Evolutionary conservation across 2,797 vertebrate species (phyloP), one percentile per base, ranked within the genome.

Genomic region (Pipistrellus pipistrellus): DNA sequence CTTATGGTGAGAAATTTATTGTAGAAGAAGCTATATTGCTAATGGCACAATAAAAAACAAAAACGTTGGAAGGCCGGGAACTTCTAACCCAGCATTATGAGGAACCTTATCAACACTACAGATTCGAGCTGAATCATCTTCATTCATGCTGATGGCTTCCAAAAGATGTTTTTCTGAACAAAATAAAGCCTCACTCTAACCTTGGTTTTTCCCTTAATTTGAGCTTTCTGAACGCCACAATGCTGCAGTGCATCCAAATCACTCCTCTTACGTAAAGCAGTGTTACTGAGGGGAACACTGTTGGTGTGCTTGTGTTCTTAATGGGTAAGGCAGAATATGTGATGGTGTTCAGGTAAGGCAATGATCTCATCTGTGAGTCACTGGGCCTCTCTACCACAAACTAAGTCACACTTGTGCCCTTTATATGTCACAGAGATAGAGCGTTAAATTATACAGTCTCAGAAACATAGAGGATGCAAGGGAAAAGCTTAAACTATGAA

Each of bases 1-100:
- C 87, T 97, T 80, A 96, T 15, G 0, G 83, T 72, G 86, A 92
- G 78, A 85, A 94, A 88, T 96, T 93, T 97, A 96, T 95, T 38
- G 82, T 83, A 57, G 21, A 87, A 85, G 48, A 71, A 85, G n/a
- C 78, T 88, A 5, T 90, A 86, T 93, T 93, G 78, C 92, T 96
- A 93, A 89, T 68, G 64, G 78, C 78, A 90, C 75, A 90, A 92
- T 96, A 94, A 96, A 96, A 83, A 32, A 48, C 8, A 95, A 93
- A 89, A 68, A 38, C 66, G 64, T 80, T 90, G 80, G 80, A 94
- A 92, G 73, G 73, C 93, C 85, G 85, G 85, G 35, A 38, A 68
- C 82, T 93, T 95, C 59, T 83, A 92, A 69, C 64, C 77, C 68
- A 83, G 69, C 12, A 0, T 91, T 75, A n/a, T 75, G 85, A 90